Conservation (phyloP, 2,888 invertebrate genomes). For the Sclerodermus sp. region DNA sequence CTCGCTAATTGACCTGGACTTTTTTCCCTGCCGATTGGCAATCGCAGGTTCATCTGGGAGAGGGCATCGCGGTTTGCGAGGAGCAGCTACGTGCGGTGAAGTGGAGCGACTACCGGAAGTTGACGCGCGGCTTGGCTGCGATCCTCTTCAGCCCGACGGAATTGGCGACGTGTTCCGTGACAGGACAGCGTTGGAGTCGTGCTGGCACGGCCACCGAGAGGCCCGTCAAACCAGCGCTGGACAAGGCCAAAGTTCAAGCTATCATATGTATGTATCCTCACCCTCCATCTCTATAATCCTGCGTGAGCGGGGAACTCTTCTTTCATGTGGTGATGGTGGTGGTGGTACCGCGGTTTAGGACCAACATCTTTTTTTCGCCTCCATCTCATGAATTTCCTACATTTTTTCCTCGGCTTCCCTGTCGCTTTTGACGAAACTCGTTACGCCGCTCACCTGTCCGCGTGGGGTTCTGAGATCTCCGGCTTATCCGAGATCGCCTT, state of each 20-base stretch:
- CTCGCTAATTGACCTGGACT: too few relatives aligned
- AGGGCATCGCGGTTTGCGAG: slow-evolving; percentile 73
- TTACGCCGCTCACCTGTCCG: too few relatives aligned
- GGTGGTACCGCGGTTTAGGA: too few relatives aligned
- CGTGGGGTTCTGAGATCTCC: too few relatives aligned
- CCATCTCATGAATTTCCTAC: too few relatives aligned
- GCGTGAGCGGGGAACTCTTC: too few relatives aligned
- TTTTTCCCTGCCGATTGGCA: too few relatives aligned
- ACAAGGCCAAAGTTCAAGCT: slow-evolving; percentile 73
- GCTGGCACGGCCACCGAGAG: slow-evolving; percentile 70
- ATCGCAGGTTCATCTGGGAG: slow-evolving; percentile 73
- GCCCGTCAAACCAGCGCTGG: slow-evolving; percentile 75
- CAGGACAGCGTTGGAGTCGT: slow-evolving; percentile 75
- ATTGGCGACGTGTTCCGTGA: slow-evolving; percentile 74
- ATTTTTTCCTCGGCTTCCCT: too few relatives aligned
- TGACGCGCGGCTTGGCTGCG: slow-evolving; percentile 74
- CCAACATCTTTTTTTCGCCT: too few relatives aligned
- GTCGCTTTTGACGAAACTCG: too few relatives aligned
- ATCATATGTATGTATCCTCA: slow-evolving; percentile 65
- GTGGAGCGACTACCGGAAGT: slow-evolving; percentile 75
- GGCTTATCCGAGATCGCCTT: too few relatives aligned
- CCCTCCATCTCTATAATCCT: neutral
- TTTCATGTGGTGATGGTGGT: too few relatives aligned
- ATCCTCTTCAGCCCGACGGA: slow-evolving; percentile 74
- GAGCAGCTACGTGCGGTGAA: slow-evolving; percentile 72